phyloP scores from a whole-genome alignment of 2,888 invertebrate species.

The Epistrophella euchroma region DNA sequence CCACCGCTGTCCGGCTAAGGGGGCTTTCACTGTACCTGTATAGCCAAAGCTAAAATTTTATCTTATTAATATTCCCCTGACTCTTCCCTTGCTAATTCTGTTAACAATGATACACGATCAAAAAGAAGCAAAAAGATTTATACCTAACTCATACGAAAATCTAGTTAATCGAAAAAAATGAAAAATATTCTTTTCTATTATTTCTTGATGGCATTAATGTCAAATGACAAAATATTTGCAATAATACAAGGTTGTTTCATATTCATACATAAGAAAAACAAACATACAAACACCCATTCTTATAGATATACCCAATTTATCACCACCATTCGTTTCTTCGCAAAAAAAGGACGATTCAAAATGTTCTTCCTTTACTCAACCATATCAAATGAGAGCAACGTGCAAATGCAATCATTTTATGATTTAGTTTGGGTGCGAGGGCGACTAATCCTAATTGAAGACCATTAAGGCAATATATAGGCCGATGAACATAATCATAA shows the following conservation, averaged over 20 bases:
- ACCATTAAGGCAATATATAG: slow-evolving; percentile 83
- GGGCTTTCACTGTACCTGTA: no score
- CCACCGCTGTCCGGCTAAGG: no score
- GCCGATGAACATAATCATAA: slow-evolving; percentile 82
- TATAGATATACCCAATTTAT: slow-evolving; percentile 56
- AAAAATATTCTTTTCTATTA: not conserved
- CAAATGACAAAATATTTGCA: slow-evolving; percentile 11
- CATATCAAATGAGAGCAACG: slow-evolving; percentile 72
- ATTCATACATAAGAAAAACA: not conserved
- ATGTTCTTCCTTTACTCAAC: slow-evolving; percentile 21
- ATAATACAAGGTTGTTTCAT: slow-evolving; percentile 12
- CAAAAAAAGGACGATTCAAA: not conserved
- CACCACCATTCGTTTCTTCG: slow-evolving; percentile 26
- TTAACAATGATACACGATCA: not conserved
- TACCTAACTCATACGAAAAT: not conserved
- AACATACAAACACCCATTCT: slow-evolving; percentile 2
- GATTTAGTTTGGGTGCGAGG: slow-evolving; percentile 72
- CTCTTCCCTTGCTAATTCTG: not conserved
- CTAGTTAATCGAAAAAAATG: not conserved
- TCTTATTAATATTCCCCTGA: not conserved
- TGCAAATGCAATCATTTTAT: slow-evolving; percentile 79
- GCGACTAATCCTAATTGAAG: slow-evolving; percentile 82
- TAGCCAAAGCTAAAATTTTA: not conserved
- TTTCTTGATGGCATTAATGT: slow-evolving; percentile 3
- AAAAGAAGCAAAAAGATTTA: slow-evolving; percentile 1